Percentiles rank a stretch among this genome's conserved stretches.
Evolutionary conservation across 2,888 invertebrate species (phyloP).

Genomic region (Venusia cambrica): DNA sequence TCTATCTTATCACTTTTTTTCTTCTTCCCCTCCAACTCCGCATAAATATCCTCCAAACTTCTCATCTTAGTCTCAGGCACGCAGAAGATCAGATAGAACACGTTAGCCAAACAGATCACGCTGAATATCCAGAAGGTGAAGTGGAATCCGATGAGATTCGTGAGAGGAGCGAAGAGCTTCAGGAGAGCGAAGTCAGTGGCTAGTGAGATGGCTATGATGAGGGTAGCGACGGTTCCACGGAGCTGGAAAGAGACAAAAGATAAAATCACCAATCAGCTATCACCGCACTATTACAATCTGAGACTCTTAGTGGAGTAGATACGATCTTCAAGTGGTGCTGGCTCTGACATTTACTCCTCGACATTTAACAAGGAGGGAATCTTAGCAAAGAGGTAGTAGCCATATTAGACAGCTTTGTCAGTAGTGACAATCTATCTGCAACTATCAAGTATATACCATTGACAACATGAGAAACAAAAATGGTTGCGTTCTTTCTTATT

Average conservation of each 20-base stretch:
- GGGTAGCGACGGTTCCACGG: slow-evolving; percentile 68
- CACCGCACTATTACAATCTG: no score
- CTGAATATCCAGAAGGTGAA: slow-evolving; percentile 93
- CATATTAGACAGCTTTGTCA: no score
- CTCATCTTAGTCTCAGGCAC: slow-evolving; percentile 98
- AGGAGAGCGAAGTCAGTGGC: slow-evolving; percentile 93
- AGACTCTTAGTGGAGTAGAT: background rate
- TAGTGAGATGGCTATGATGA: slow-evolving; percentile 82
- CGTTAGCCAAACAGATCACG: slow-evolving; percentile 84
- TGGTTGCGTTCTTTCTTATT: no score
- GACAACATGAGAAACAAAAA: no score
- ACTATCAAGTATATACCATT: no score
- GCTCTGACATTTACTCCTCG: no score
- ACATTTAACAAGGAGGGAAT: no score
- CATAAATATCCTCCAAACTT: slow-evolving; percentile 94
- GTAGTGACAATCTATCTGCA: no score
- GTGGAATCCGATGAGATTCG: slow-evolving; percentile 83
- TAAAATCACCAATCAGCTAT: no score
- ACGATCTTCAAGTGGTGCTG: no score
- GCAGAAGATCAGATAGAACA: slow-evolving; percentile 90
- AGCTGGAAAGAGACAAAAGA: no score
- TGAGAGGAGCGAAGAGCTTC: slow-evolving; percentile 88
- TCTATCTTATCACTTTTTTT: slow-evolving; percentile 45
- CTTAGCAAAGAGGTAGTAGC: no score
- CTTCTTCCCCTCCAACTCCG: slow-evolving; percentile 84